Evolutionary conservation across 2,888 invertebrate species (phyloP).

Genomic region (Athrips mouffetella): DNA sequence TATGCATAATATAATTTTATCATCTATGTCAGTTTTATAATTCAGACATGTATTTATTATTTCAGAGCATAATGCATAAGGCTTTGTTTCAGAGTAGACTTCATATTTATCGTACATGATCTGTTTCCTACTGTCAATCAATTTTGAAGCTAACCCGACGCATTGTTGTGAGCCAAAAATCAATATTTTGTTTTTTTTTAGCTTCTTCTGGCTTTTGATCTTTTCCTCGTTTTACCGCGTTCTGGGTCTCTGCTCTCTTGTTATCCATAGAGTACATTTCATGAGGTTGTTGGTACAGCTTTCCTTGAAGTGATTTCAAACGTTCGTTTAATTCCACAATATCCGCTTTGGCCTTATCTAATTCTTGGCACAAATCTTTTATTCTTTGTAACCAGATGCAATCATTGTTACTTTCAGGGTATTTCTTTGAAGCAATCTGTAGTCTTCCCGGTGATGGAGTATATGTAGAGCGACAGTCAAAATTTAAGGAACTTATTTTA

Average conservation of each 20-base stretch:
- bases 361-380: not conserved
- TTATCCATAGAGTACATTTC: not conserved
- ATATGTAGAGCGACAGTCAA: no score
- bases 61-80: not conserved
- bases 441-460: not conserved
- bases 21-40: not conserved
- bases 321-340: not conserved
- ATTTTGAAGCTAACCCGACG: not conserved
- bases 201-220: not conserved
- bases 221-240: not conserved
- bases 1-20: not conserved
- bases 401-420: not conserved
- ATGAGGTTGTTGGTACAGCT: not conserved
- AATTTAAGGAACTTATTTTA: no score
- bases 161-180: not conserved
- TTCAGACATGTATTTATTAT: not conserved
- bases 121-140: not conserved
- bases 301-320: not conserved
- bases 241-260: not conserved
- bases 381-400: not conserved
- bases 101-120: not conserved
- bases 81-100: not conserved
- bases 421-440: not conserved
- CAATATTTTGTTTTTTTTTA: not conserved
- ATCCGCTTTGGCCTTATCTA: not conserved